Evolutionary conservation across 2,797 vertebrate genomes (phyloP).

Genomic region (Dendrocincla tyrannina): DNA sequence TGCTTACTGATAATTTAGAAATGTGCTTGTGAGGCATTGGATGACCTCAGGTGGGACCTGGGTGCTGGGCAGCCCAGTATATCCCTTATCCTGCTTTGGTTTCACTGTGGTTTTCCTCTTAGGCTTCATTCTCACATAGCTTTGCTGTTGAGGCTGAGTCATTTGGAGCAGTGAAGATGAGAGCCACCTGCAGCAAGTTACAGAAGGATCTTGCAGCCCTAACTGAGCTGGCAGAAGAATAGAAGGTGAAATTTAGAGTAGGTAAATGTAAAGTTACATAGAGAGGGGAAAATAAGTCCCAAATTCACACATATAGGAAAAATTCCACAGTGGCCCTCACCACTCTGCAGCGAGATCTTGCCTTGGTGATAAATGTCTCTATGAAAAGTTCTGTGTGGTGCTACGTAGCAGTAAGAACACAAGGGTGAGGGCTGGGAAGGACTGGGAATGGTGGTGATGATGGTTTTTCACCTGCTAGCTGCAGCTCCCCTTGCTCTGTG

Average conservation of each 20-base stretch:
- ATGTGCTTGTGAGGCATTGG: not conserved
- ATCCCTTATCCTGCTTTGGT: not conserved
- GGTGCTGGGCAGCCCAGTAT: not conserved
- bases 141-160: not conserved
- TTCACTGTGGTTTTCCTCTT: not conserved
- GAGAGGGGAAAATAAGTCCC: not conserved
- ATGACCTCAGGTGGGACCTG: not conserved
- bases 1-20: not conserved
- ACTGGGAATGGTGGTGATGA: not conserved
- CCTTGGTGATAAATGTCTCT: not conserved
- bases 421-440: not conserved
- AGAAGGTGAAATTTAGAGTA: not conserved
- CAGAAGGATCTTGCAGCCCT: not conserved
- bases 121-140: fast-evolving
- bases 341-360: not conserved
- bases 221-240: not conserved
- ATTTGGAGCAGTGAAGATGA: not conserved
- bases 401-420: not conserved
- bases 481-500: not conserved
- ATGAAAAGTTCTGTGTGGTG: not conserved
- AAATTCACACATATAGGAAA: not conserved
- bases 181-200: not conserved
- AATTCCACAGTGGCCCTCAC: not conserved
- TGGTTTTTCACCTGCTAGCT: not conserved
- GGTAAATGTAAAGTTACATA: not conserved